Conservation (phyloP, 2,888 invertebrate genomes). For the Cerastoderma edule region DNA sequence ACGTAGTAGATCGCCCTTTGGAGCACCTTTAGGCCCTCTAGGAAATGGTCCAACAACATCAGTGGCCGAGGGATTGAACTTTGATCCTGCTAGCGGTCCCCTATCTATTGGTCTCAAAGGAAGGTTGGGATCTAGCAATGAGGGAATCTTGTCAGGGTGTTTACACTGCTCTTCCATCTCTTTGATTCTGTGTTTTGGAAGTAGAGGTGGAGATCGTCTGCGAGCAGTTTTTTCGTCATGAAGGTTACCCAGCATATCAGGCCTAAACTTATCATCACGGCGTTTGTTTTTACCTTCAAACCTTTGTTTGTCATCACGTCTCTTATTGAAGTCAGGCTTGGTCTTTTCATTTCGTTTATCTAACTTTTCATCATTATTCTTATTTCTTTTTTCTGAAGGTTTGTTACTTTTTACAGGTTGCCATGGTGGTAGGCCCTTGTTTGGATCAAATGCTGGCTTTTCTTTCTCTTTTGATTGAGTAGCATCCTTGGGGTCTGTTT, state of each 20-base stretch:
- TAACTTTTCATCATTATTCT: background rate
- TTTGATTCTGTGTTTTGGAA: background rate
- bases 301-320: no score
- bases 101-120: background rate
- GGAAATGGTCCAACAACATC: background rate
- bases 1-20: background rate
- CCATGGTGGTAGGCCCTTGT: slow-evolving; percentile 38
- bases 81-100: background rate
- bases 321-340: background rate
- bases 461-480: background rate
- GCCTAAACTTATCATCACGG: slow-evolving; percentile 9
- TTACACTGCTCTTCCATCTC: background rate
- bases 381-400: background rate
- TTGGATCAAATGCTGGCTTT: slow-evolving; percentile 28
- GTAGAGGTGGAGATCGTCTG: slow-evolving; percentile 1
- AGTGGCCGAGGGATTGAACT: slow-evolving; percentile 5
- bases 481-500: background rate
- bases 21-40: background rate
- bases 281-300: background rate
- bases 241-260: slow-evolving; percentile 6
- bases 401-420: slow-evolving; percentile 16
- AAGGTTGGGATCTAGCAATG: background rate
- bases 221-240: slow-evolving; percentile 1
- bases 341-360: background rate
- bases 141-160: background rate